Evolutionary conservation across 1,140 invertebrate genomes (phyloP).

Genomic region (Drosophila pruinosa): DNA sequence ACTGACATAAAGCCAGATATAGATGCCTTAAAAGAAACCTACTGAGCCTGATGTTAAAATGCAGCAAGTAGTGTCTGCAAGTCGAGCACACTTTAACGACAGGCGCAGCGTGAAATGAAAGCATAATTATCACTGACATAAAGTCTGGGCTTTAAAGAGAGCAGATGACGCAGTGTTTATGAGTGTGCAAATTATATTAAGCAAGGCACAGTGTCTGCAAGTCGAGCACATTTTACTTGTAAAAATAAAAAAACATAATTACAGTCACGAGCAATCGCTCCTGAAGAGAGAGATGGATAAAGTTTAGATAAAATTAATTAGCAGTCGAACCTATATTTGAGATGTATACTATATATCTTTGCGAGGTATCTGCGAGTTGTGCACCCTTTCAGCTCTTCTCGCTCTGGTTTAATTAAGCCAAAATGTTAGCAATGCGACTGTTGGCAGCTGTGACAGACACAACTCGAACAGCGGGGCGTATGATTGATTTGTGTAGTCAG

Average conservation of each 20-base stretch:
- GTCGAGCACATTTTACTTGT: too few species aligned
- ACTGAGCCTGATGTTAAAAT: not conserved
- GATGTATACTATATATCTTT: too few species aligned
- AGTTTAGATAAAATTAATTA: too few species aligned
- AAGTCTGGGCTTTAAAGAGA: not conserved
- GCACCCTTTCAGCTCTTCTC: too few species aligned
- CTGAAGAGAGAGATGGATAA: too few species aligned
- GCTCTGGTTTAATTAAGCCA: constrained; percentile 65
- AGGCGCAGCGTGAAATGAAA: not conserved
- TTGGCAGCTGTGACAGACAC: constrained; percentile 34
- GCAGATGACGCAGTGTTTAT: not conserved
- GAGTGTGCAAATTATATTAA: not conserved
- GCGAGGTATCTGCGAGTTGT: not conserved
- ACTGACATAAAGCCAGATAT: not conserved
- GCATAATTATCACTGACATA: not conserved
- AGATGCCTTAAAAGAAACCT: too few species aligned
- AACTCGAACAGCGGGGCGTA: constrained; percentile 15
- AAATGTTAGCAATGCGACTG: constrained; percentile 40
- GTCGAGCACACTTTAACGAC: not conserved
- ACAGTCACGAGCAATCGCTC: too few species aligned
- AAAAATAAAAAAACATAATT: too few species aligned
- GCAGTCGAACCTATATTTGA: too few species aligned
- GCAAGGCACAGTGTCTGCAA: not conserved
- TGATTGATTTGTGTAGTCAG: constrained; percentile 7
- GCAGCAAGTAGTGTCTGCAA: not conserved